A percentile compares a stretch with the other conserved stretches of the same genome.
These are phyloP conservation scores for Rhodeus uyekii DNA, from an alignment of 2,797 vertebrate species.

Conservation along the genomic window DNA sequence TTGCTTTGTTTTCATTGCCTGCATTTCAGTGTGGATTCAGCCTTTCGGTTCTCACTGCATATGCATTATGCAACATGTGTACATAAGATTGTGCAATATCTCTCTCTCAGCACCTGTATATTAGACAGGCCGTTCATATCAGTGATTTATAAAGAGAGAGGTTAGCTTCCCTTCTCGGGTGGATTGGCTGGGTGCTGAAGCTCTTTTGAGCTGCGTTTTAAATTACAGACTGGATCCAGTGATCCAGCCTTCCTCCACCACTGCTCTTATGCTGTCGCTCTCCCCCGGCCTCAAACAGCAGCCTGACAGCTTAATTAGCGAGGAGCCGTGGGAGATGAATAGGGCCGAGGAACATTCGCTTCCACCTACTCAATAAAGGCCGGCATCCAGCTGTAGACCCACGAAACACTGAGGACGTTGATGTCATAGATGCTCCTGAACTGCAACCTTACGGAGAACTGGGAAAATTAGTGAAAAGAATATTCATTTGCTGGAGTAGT, in stretches of 20 bases:
- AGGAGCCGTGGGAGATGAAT: conserved; percentile 81
- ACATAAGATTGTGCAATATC: neutral
- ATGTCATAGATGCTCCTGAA: conserved; percentile 45
- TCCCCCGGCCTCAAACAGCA: conserved; percentile 68
- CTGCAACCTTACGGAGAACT: conserved; percentile 8
- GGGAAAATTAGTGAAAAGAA: neutral
- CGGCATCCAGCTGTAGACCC: conserved; percentile 78
- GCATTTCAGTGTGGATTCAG: neutral
- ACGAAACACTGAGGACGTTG: conserved; percentile 38
- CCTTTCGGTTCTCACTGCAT: neutral
- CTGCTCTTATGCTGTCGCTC: conserved; percentile 76
- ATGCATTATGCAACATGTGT: neutral
- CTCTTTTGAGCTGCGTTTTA: conserved; percentile 77
- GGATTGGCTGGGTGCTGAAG: conserved; percentile 75
- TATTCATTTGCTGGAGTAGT: neutral
- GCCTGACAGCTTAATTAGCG: conserved; percentile 88
- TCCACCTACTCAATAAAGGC: conserved; percentile 82
- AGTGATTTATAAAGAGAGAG: conserved; percentile 54
- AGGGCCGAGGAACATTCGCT: conserved; percentile 69
- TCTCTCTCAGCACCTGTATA: conserved; percentile 46
- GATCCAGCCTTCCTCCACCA: conserved; percentile 73
- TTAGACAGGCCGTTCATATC: conserved; percentile 66
- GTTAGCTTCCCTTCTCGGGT: conserved; percentile 59
- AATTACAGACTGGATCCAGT: conserved; percentile 82
- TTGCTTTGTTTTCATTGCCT: neutral